Conservation (phyloP, 2,797 vertebrate genomes). For the Protosalanx chinensis region DNA sequence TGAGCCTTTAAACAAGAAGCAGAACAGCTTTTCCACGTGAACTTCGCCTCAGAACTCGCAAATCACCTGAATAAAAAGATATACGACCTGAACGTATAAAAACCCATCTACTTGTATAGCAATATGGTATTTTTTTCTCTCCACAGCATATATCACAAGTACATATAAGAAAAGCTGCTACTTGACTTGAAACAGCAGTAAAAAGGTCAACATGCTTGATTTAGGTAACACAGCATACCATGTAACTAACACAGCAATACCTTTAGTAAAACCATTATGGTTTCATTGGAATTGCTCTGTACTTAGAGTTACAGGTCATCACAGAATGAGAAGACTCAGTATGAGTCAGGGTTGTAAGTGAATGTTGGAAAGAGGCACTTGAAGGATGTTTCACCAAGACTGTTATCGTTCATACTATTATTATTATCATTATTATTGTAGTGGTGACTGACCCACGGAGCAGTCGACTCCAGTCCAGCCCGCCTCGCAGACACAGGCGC, state of each 20-base stretch:
- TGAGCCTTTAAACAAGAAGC: slow-evolving; percentile 20
- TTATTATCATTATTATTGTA: too few relatives aligned
- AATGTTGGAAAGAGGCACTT: background rate
- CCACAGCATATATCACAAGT: background rate
- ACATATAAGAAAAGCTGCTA: slow-evolving; percentile 22
- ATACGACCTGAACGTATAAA: slow-evolving; percentile 32
- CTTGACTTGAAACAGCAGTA: background rate
- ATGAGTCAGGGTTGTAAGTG: background rate
- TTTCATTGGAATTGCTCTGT: background rate
- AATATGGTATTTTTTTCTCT: too few relatives aligned
- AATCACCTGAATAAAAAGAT: slow-evolving; percentile 51
- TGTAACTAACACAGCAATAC: background rate
- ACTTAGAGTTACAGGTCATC: background rate
- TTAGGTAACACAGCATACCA: background rate
- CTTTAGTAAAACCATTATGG: background rate
- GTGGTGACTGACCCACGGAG: slow-evolving; percentile 82
- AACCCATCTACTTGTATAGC: too few relatives aligned
- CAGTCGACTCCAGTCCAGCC: slow-evolving; percentile 95
- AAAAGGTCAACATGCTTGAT: too few relatives aligned
- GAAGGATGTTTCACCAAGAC: too few relatives aligned
- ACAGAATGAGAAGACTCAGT: too few relatives aligned
- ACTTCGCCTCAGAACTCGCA: slow-evolving; percentile 55
- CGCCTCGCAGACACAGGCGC: slow-evolving; percentile 87
- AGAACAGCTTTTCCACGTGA: slow-evolving; percentile 9
- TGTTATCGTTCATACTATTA: too few relatives aligned